Evolutionary conservation across 92 coral and sea anemone genomes (phyloP).

Genomic region (Isaurus tuberculatus): DNA sequence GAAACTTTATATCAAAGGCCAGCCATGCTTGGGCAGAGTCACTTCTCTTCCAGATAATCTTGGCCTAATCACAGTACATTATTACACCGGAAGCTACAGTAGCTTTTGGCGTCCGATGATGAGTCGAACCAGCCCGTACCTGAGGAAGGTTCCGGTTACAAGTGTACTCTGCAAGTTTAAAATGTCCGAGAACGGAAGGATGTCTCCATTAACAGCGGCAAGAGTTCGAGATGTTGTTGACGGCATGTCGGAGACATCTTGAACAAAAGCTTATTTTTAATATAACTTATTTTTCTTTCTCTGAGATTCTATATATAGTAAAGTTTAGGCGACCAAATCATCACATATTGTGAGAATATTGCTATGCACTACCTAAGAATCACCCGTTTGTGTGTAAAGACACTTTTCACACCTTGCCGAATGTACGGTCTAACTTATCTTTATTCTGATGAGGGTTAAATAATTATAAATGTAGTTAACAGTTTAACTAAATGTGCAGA

Average conservation of each 20-base stretch:
- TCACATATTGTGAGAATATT: too few relatives aligned
- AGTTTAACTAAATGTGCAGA: too few relatives aligned
- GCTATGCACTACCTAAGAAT: too few relatives aligned
- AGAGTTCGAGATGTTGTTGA: constrained; percentile 75
- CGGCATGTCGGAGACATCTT: constrained; percentile 25
- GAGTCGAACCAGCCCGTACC: constrained; percentile 96
- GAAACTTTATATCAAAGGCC: constrained; percentile 92
- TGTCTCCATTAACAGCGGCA: constrained; percentile 88
- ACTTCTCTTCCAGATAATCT: constrained; percentile 68
- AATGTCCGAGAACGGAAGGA: constrained; percentile 76
- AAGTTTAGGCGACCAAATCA: too few relatives aligned
- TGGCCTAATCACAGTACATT: constrained; percentile 83
- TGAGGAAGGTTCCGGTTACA: constrained; percentile 79
- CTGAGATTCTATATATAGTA: not conserved
- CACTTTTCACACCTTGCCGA: too few relatives aligned
- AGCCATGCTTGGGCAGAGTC: constrained; percentile 94
- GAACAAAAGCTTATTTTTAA: not conserved
- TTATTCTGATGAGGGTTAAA: too few relatives aligned
- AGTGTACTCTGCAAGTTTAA: constrained; percentile 89
- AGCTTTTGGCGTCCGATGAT: constrained; percentile 97
- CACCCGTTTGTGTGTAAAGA: too few relatives aligned
- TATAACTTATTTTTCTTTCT: not conserved
- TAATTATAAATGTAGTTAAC: too few relatives aligned
- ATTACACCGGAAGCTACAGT: constrained; percentile 87
- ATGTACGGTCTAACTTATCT: too few relatives aligned